Evolutionary conservation across 2,888 invertebrate genomes (phyloP), one percentile per base, ranked within the genome.

Genomic region (Drosophila paucipuncta): DNA sequence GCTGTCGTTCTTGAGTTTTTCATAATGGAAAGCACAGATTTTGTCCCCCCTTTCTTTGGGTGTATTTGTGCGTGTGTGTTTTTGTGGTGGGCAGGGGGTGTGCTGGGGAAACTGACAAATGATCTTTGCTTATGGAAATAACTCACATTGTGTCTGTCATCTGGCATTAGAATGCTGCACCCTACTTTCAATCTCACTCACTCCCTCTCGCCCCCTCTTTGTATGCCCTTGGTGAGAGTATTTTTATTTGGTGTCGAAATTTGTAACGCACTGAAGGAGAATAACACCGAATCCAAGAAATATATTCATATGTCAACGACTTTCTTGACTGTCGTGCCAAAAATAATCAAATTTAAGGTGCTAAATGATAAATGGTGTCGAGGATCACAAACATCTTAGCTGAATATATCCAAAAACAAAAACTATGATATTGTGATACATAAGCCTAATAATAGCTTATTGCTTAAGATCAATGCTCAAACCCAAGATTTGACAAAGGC

Each of bases 51-150:
- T 30, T 25, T 22, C 7, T 47, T 41, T 50, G 28, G 22, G 28
- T 52, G 52, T 41, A n/a, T 41, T n/a, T 41, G 41, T 11, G n/a
- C 10, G n/a, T 41, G n/a, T n/a, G 41, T 41, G 35, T 28, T 39
- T 18, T 10, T 16, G 6, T 0, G 10, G 10, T 9, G 49, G 9
- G 9, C n/a, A 25, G 49, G 30, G 52, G 5, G 3, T 6, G 4
- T 22, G 18, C 50, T 28, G 39, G 28, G 33, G 31, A n/a, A 43
- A 43, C 81, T 83, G 85, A 85, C 83, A 85, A 89, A 85, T 85
- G 85, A 89, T 83, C 74, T 73, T 58, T 69, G 77, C 74, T 82
- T 84, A 82, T 79, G 85, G 76, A 79, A 79, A 87, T 82, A 72
- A 55, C 63, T 73, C 76, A 68, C 78, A 78, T 50, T 73, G 66